phyloP scores from a whole-genome alignment of 2,113 vertebrate genomes.

The Vireo altiloquus region DNA sequence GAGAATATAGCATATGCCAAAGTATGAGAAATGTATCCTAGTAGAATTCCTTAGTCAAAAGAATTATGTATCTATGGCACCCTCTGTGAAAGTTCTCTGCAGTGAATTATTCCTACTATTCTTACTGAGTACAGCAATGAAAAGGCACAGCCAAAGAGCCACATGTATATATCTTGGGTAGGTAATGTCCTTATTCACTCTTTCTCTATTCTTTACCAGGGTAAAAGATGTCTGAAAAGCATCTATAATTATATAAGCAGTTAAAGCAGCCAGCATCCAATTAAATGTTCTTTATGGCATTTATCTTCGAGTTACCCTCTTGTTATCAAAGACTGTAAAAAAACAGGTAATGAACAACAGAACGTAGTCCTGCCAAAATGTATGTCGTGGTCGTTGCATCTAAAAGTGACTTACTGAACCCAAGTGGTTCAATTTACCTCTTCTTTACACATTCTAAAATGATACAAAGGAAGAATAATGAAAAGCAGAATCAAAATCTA shows the following conservation, averaged over 20 bases:
- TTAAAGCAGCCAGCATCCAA: background rate
- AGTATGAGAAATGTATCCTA: constrained; percentile 26
- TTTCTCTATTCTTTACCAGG: background rate
- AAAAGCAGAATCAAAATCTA: constrained; percentile 1
- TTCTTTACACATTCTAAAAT: background rate
- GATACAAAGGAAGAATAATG: background rate
- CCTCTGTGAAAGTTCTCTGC: background rate
- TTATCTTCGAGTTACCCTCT: background rate
- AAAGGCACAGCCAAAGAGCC: background rate
- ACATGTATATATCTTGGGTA: background rate
- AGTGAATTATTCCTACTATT: background rate
- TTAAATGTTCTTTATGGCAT: background rate
- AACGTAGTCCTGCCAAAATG: background rate
- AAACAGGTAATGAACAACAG: background rate
- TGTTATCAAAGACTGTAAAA: background rate
- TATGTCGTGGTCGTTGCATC: rapidly evolving
- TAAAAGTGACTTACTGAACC: background rate
- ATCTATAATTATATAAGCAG: background rate
- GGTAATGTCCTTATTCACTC: background rate
- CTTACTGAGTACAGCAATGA: background rate
- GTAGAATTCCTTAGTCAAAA: constrained; percentile 32
- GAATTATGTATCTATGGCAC: background rate
- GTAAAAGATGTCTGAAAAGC: background rate
- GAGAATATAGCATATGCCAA: background rate
- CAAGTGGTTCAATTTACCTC: background rate